Base-by-base conservation (phyloP, 2,113 vertebrate species). In the Aepyceros melampus region DNA sequence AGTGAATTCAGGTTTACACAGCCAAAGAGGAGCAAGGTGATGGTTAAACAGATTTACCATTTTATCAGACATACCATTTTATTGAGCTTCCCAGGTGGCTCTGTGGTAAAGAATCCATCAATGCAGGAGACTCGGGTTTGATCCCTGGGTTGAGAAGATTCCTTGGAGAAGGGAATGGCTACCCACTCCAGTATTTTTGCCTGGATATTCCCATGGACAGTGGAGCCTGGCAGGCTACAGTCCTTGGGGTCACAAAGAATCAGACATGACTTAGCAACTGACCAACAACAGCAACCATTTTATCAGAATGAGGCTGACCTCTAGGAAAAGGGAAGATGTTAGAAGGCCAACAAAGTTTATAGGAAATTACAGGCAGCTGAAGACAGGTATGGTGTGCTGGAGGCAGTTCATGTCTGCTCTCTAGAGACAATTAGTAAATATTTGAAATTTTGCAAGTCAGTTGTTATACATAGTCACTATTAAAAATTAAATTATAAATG, bases 381-480 rank as follows among this genome's bases (percentile, higher is more conserved):
- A 25, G 27, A 51, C 55, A 21, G 14, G 2, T 7, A 0, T 19
- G 5, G 2, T 13, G 0, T 25, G 9, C 62, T 49, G 43, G 47
- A 15, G 11, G 16, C 31, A 19, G 49, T 14, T 45, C 17, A 21
- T 21, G 49, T 43, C 21, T 17, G 17, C 67, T 62, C 23, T 56
- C 33, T 36, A 56, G 23, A 71, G 62, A 25, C 49, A 6, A 33
- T 31, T 33, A 33, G 47, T 17, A 49, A 6, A 87, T 76, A 84
- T 94, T 27, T 12, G 55, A 81, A 90, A 90, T 19, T 60, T 67
- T 95, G 55, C 53, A 74, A 91, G 47, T 64, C 7, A 7, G 29
- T 76, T 43, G 53, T 94, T 95, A 89, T n/a, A 56, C 36, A 60
- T 1, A 78, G 49, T 25, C n/a, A 64, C 85, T 64, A 78, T 67